Base-by-base conservation (phyloP, 2,888 invertebrate species). In the Eupsilia transversa region DNA sequence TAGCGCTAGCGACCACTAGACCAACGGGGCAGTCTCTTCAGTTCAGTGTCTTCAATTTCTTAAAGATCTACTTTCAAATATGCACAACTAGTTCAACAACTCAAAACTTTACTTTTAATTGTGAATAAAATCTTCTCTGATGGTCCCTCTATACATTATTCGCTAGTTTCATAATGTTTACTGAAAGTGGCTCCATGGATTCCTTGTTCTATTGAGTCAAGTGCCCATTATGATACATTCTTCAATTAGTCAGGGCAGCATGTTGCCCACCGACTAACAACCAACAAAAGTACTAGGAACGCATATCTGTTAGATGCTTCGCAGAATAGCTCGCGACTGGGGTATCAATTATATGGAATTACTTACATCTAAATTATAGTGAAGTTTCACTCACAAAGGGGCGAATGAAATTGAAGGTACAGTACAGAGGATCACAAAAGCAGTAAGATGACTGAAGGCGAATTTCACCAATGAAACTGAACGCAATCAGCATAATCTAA, bases 171-270 rank as follows among this genome's bases (percentile, higher is more conserved):
- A 17, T 5, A 1, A 57, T 49, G 9, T 79, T 30, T 7, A 1
- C 0, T 59, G 0, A 78, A 70, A 61, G 17, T 35, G 23, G 10
- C 78, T 86, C 86, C 38, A 66, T 14, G 56, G 17, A 54, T 60
- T 66, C 74, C 69, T 61, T 87, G 87, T 90, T 83, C 89, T 89
- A 89, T 89, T 90, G 89, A 92, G 86, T 93, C 93, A 94, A 94
- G 94, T 93, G 92, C 89, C 90, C 90, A 92, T 93, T 93, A 92
- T 89, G 86, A 82, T 86, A 89, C 92, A 93, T 92, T 93, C 92
- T 90, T 91, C 93, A 92, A 94, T 94, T 94, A 94, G 91, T 92
- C 91, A 91, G 91, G 90, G 89, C 88, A 89, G 87, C 74, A 66
- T 67, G 56, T 69, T 72, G 73, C 65, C 74, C 64, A 80, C 72